Evolutionary conservation across 2,888 invertebrate genomes (phyloP), one percentile per base, ranked within the genome.

Genomic region (Gibbula magus): DNA sequence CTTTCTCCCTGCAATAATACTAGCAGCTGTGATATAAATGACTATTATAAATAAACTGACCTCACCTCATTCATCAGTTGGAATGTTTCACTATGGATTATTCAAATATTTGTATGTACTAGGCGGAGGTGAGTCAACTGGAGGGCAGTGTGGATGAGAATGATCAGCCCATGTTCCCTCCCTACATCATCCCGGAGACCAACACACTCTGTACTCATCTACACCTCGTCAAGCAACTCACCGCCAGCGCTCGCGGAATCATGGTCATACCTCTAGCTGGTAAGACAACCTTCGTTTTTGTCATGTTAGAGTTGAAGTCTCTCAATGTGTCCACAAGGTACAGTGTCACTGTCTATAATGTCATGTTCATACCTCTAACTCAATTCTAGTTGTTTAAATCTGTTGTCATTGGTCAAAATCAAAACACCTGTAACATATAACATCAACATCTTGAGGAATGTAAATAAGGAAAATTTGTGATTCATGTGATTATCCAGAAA

Each of bases 211-310:
- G 96, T 86, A 95, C 96, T 87, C 95, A 96, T 90, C 95, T 96
- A 85, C 95, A 95, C 39, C 94, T 96, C 84, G 95, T 98, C 80
- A 97, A 96, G 91, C 96, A 96, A 90, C 94, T 98, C 83, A 95
- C 97, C n/a, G 94, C 95, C 86, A 95, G 96, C 22, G 95, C 96
- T 86, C 96, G 96, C 91, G 97, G 98, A 91, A 96, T 98, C 88
- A 95, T 98, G 78, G 95, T 98, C 81, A 96, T 98, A 85, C 98
- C 98, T 3, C 95, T 96, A 89, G 95, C 96, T 90, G 98, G 98
- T 97, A 91, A 94, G 95, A 93, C 79, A 16, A 8, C 29, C 7
- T 45, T 45, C 10, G n/a, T n/a, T n/a, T n/a, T n/a, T n/a, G n/a
- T n/a, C n/a, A n/a, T n/a, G n/a, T n/a, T n/a, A n/a, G n/a, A n/a